These are phyloP conservation scores for Elephantulus edwardii DNA, from an alignment of 2,113 vertebrate genomes.

Conservation along the genomic window DNA sequence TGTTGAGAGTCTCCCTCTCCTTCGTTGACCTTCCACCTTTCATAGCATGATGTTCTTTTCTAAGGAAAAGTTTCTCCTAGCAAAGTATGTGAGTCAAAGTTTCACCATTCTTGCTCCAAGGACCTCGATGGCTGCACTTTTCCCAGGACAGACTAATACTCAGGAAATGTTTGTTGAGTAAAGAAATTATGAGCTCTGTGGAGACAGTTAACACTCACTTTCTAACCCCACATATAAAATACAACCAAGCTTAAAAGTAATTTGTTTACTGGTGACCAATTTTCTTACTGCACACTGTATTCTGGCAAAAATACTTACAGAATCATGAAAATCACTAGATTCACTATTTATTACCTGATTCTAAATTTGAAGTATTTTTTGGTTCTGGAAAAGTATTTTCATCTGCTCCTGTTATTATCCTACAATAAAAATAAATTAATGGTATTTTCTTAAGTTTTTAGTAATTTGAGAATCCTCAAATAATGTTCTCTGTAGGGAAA, in stretches of 20 bases:
- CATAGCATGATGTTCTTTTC: too few species aligned
- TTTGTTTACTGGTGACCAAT: background rate
- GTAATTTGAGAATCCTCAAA: slow-evolving; percentile 28
- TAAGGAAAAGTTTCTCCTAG: too few species aligned
- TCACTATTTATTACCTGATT: slow-evolving; percentile 80
- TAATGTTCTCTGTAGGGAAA: slow-evolving; percentile 30
- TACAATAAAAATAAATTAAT: slow-evolving; percentile 67
- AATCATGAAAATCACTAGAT: slow-evolving; percentile 51
- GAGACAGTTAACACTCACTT: slow-evolving; percentile 19
- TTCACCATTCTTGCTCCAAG: too few species aligned
- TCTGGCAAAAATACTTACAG: slow-evolving; percentile 16
- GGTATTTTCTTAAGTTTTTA: slow-evolving; percentile 23
- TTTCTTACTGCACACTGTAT: slow-evolving; percentile 20
- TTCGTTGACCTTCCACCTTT: too few species aligned
- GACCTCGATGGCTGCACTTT: too few species aligned
- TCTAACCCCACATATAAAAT: slow-evolving; percentile 14
- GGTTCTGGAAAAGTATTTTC: slow-evolving; percentile 63
- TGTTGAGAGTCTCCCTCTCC: too few species aligned
- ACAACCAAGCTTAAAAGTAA: slow-evolving; percentile 21
- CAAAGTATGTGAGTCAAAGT: too few species aligned
- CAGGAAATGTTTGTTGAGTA: slow-evolving; percentile 21
- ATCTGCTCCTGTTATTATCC: slow-evolving; percentile 44
- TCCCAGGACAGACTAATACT: background rate
- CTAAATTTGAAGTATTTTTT: slow-evolving; percentile 68
- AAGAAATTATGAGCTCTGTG: background rate